Percentiles rank a stretch among this genome's conserved stretches.
Evolutionary conservation across 1,140 invertebrate species (phyloP).

Genomic region (Colletes gigas): DNA sequence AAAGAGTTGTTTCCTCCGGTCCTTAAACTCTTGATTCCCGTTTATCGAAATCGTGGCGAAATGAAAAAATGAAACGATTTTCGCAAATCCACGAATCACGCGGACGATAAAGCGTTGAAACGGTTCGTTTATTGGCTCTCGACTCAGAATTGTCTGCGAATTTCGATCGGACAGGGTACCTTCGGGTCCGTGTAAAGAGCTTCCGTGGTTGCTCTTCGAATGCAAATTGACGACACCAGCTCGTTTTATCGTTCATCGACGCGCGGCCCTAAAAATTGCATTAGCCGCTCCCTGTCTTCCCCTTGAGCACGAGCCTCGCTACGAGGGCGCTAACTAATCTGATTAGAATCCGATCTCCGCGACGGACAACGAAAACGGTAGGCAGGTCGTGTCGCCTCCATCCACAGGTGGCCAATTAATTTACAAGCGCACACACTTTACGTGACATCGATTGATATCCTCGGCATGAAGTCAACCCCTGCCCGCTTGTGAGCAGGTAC

Average conservation of each 20-base stretch:
- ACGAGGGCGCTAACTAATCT: constrained; percentile 53
- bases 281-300: constrained; percentile 1
- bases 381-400: constrained; percentile 47
- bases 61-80: no score
- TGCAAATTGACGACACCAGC: constrained; percentile 1
- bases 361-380: constrained; percentile 61
- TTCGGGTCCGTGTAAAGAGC: background rate
- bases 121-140: no score
- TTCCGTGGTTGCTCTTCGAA: background rate
- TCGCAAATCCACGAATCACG: no score
- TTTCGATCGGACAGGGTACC: no score
- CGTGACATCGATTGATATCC: constrained; percentile 67
- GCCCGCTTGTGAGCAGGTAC: constrained; percentile 36
- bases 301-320: background rate
- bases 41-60: no score
- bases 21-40: background rate
- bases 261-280: constrained; percentile 29
- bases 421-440: constrained; percentile 67
- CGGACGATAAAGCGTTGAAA: no score
- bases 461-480: constrained; percentile 55
- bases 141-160: no score
- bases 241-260: constrained; percentile 1
- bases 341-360: constrained; percentile 63
- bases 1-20: background rate
- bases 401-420: constrained; percentile 70